Percentiles rank a stretch among this genome's conserved stretches.
These are phyloP conservation scores for Sclerurus mexicanus DNA, from an alignment of 2,113 vertebrate species.

Conservation along the genomic window DNA sequence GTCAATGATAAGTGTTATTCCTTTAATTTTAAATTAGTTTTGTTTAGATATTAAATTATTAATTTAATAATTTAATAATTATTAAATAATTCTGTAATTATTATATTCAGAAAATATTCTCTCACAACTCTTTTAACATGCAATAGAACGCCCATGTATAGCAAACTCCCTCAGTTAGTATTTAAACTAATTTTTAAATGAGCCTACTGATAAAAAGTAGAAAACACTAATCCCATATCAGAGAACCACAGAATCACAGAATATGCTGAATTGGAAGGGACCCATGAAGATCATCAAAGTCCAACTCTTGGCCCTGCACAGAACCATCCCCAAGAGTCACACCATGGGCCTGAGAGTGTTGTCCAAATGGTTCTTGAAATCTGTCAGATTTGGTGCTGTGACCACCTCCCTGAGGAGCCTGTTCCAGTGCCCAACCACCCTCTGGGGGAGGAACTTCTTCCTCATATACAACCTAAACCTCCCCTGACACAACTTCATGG, in stretches of 20 bases:
- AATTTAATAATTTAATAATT: not conserved
- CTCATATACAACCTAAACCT: not conserved
- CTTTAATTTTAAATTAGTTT: not conserved
- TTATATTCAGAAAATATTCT: not conserved
- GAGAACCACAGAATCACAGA: not conserved
- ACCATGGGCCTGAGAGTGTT: not conserved
- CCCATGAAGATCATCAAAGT: not conserved
- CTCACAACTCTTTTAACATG: not conserved
- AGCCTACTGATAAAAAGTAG: not conserved
- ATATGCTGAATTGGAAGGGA: not conserved
- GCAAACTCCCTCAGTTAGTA: not conserved
- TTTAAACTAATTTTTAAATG: not conserved
- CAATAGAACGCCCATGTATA: not conserved
- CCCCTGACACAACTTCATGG: not conserved
- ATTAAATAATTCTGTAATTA: not conserved
- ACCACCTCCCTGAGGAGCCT: not conserved
- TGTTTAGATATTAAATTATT: not conserved
- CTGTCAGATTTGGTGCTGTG: not conserved
- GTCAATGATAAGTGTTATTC: not conserved
- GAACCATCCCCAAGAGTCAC: not conserved
- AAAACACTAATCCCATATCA: not conserved
- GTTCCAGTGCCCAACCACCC: not conserved
- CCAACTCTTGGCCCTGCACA: not conserved
- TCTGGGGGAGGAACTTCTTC: not conserved
- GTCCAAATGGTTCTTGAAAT: not conserved